Base-by-base conservation (phyloP, 2,888 invertebrate species). In the Agrilus mali region DNA sequence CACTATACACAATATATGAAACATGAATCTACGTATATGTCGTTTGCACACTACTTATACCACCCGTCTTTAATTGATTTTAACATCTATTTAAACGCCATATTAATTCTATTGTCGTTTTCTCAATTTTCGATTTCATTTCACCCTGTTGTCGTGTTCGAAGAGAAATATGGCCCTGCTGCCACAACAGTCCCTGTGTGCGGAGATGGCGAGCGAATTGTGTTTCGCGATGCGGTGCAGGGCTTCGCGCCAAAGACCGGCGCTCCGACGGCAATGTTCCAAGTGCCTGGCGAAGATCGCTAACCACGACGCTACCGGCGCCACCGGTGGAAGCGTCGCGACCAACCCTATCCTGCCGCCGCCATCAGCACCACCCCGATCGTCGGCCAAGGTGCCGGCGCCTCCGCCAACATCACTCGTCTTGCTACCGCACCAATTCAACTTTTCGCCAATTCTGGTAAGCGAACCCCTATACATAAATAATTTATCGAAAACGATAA, bases 131-230 rank as follows among this genome's bases (percentile, higher is more conserved):
- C 27, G 8, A 10, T 10, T 27, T 27, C 4, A 3, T 27, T 27
- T 20, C 20, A 27, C 27, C 10, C 4, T 27, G 8, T 3, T 27
- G 8, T 27, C 27, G 10, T 10, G 27, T 27, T 10, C 8, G 10
- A 27, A 27, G 27, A 27, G 27, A 27, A 27, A 27, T 10, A 27
- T 27, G 10, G 27, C 27, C 2, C 8, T 27, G 8, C 27, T 27
- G 2, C 70, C 70, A 43, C 74, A 80, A 61, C 80, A 81, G 61
- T 80, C 84, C 1, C 64, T 86, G n/a, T 86, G 85, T 60, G 73
- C 81, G 6, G 85, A 86, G 66, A 84, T 86, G 80, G 75, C 77
- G 8, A 79, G 82, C 40, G 86, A 87, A 57, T 64, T 80, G 31
- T 75, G 78, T 50, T 78, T 78, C 54, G 78, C 80, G 1, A 58